Evolutionary conservation across 2,888 invertebrate genomes (phyloP).

Genomic region (Hydroisotoma schaefferi): DNA sequence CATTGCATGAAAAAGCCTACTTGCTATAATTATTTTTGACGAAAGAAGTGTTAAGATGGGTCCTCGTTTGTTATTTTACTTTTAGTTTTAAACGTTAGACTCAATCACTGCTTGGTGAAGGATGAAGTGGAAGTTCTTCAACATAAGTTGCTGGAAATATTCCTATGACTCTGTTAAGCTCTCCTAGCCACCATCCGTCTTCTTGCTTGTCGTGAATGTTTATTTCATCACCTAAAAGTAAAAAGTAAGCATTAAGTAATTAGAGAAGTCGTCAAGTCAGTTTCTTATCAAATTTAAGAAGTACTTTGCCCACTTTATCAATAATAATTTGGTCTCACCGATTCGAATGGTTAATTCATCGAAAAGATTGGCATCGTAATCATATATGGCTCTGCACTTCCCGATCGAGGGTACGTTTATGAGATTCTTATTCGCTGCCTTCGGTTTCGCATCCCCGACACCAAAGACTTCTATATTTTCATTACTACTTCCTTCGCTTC

Average conservation of each 20-base stretch:
- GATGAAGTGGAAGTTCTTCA: constrained; percentile 59
- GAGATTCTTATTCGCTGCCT: constrained; percentile 49
- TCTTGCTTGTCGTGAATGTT: constrained; percentile 85
- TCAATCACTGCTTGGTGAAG: constrained; percentile 1
- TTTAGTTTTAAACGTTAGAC: no score
- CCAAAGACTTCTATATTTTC: constrained; percentile 42
- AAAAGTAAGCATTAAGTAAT: not conserved
- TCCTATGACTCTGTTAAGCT: constrained; percentile 76
- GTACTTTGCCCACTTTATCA: not conserved
- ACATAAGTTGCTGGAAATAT: constrained; percentile 94
- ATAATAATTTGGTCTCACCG: constrained; percentile 54
- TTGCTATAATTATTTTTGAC: no score
- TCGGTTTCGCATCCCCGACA: constrained; percentile 37
- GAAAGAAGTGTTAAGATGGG: no score
- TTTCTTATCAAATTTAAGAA: not conserved
- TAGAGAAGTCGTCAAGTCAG: not conserved
- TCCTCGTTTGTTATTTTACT: no score
- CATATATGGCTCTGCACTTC: constrained; percentile 79
- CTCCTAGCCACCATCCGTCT: constrained; percentile 94
- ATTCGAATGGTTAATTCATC: constrained; percentile 76
- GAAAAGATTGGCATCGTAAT: constrained; percentile 78
- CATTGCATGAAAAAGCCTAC: no score
- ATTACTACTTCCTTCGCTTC: constrained; percentile 63
- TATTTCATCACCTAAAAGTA: constrained; percentile 62
- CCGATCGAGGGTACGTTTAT: constrained; percentile 56